These are phyloP conservation scores for Tenthredo scrophulariae DNA, from an alignment of 2,888 invertebrate genomes.

Conservation along the genomic window DNA sequence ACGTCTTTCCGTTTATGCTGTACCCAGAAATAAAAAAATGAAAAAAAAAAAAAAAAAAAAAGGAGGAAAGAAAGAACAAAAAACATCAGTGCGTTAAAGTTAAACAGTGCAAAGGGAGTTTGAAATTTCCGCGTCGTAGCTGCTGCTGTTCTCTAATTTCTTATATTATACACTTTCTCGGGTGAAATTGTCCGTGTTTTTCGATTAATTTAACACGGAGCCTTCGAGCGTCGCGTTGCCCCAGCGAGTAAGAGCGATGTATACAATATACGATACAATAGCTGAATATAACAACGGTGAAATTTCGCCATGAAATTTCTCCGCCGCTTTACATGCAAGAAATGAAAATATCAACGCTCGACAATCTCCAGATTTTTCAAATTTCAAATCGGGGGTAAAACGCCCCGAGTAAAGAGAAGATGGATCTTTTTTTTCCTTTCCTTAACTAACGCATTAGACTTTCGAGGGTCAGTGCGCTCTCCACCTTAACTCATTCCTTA, in stretches of 20 bases:
- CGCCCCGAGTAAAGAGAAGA: background rate
- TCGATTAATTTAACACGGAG: constrained; percentile 15
- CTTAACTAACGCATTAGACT: constrained; percentile 19
- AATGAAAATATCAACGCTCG: background rate
- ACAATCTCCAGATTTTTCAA: background rate
- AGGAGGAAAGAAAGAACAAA: background rate
- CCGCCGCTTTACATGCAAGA: background rate
- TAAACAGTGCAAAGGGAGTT: background rate
- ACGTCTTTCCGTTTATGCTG: background rate
- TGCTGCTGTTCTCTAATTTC: constrained; percentile 27
- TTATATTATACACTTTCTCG: constrained; percentile 3
- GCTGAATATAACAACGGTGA: background rate
- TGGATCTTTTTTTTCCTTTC: background rate
- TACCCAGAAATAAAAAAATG: background rate
- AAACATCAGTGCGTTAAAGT: background rate
- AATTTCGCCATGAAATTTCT: background rate
- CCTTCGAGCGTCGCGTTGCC: background rate
- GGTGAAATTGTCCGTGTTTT: constrained; percentile 16
- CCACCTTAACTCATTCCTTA: background rate
- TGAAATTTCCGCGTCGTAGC: background rate
- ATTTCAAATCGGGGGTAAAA: background rate
- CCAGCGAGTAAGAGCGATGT: background rate
- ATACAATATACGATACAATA: background rate
- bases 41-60: background rate
- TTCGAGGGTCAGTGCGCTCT: constrained; percentile 16